Conservation (phyloP, 2,888 invertebrate genomes). For the Epiblema foenella region DNA sequence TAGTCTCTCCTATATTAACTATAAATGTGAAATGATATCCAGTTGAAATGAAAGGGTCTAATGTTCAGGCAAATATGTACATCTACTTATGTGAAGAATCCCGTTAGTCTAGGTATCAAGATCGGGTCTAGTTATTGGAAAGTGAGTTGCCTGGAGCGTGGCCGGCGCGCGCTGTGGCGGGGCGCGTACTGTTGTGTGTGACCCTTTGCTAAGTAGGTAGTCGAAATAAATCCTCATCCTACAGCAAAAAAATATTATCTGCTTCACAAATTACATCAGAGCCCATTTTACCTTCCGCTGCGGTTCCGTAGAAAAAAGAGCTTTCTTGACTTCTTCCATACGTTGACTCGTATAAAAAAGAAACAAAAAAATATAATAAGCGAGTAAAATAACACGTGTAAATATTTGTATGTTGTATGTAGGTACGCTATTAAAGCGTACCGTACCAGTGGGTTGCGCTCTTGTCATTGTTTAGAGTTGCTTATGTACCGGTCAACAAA, state of each 20-base stretch:
- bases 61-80: slow-evolving; percentile 36
- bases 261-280: too few species aligned
- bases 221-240: slow-evolving; percentile 19
- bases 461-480: too few species aligned
- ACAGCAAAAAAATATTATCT: not conserved
- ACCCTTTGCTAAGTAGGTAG: slow-evolving; percentile 16
- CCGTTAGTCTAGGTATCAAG: slow-evolving; percentile 44
- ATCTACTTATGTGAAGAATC: slow-evolving; percentile 28
- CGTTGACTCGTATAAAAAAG: too few species aligned
- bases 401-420: too few species aligned
- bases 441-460: too few species aligned
- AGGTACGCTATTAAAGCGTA: too few species aligned
- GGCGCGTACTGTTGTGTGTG: slow-evolving; percentile 25
- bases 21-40: not conserved
- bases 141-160: slow-evolving; percentile 41
- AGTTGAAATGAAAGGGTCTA: slow-evolving; percentile 23
- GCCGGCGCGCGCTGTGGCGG: slow-evolving; percentile 26
- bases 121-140: slow-evolving; percentile 43
- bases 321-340: too few species aligned
- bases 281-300: too few species aligned
- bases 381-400: too few species aligned
- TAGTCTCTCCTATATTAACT: not conserved
- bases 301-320: too few species aligned
- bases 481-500: too few species aligned
- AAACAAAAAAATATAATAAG: too few species aligned